These are phyloP conservation scores for Chymomyza procnemis DNA, from an alignment of 2,888 invertebrate genomes.

Conservation along the genomic window DNA sequence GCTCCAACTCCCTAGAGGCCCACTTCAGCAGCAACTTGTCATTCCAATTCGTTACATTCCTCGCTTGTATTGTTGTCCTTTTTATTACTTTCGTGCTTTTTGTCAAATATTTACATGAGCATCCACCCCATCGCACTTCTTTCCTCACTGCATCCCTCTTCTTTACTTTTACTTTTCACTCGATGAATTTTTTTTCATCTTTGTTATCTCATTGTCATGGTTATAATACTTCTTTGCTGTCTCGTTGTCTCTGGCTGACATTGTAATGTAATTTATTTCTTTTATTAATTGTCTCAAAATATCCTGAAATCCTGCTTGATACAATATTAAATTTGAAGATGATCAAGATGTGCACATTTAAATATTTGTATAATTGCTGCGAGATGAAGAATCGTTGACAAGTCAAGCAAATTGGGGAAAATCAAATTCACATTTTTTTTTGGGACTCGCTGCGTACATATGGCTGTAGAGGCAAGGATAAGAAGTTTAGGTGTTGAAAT, in stretches of 20 bases:
- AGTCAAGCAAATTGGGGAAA: constrained; percentile 29
- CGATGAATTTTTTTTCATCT: neutral
- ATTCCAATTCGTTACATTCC: constrained; percentile 60
- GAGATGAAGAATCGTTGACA: constrained; percentile 8
- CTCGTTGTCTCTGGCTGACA: constrained; percentile 6
- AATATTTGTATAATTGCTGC: constrained; percentile 32
- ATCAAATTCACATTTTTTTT: neutral
- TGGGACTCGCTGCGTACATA: neutral
- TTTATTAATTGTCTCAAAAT: constrained; percentile 67
- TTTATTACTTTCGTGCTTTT: constrained; percentile 33
- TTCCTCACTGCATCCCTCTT: neutral
- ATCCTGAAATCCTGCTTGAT: constrained; percentile 44
- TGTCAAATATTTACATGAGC: constrained; percentile 62
- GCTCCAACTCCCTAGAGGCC: too few relatives aligned
- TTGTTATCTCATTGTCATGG: constrained; percentile 31
- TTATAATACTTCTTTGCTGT: constrained; percentile 23
- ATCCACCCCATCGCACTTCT: too few relatives aligned
- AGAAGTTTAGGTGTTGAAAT: too few relatives aligned
- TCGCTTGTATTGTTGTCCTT: constrained; percentile 39
- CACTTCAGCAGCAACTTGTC: too few relatives aligned
- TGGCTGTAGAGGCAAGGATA: neutral
- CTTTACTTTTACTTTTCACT: neutral
- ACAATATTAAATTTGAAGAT: constrained; percentile 1
- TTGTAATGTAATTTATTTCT: constrained; percentile 41
- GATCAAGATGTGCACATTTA: too few relatives aligned